A percentile compares a stretch with the other conserved stretches of the same genome.
Evolutionary conservation across 1,140 invertebrate species (phyloP).

Genomic region (Pogonognathellus flavescens): DNA sequence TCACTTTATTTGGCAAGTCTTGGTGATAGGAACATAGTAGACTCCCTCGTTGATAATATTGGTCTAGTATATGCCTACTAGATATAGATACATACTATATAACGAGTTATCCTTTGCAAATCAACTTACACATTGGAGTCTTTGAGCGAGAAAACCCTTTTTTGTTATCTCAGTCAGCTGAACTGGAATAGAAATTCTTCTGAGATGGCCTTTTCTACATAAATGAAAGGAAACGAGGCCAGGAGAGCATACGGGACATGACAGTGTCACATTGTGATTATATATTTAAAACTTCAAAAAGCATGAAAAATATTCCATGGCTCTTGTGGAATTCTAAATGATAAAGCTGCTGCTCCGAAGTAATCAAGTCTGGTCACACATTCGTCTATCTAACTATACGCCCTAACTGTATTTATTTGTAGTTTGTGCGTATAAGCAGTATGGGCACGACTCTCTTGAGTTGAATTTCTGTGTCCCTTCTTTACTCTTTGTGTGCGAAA

Average conservation of each 20-base stretch:
- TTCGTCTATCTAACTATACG: not conserved
- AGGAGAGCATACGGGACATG: constrained; percentile 14
- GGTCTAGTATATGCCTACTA: not conserved
- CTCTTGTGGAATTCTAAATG: constrained; percentile 36
- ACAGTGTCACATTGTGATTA: constrained; percentile 45
- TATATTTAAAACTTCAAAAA: constrained; percentile 45
- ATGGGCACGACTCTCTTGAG: too few species aligned
- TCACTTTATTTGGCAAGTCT: constrained; percentile 13
- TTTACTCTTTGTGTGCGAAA: too few species aligned
- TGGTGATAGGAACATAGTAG: not conserved
- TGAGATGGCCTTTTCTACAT: not conserved
- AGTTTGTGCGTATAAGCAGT: too few species aligned
- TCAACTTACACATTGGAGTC: constrained; percentile 23
- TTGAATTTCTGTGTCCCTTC: too few species aligned
- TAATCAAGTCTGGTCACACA: constrained; percentile 21
- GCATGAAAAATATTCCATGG: constrained; percentile 42
- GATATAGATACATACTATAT: too few species aligned
- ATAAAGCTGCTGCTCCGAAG: not conserved
- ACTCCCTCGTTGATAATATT: not conserved
- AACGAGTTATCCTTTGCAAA: not conserved
- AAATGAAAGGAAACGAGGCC: constrained; percentile 29
- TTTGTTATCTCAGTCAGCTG: constrained; percentile 17
- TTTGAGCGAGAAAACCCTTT: not conserved
- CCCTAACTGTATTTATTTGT: not conserved
- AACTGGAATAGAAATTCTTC: constrained; percentile 34